Evolutionary conservation across 2,797 vertebrate species (phyloP), one percentile per base, ranked within the genome.

Genomic region (Alosa sapidissima): DNA sequence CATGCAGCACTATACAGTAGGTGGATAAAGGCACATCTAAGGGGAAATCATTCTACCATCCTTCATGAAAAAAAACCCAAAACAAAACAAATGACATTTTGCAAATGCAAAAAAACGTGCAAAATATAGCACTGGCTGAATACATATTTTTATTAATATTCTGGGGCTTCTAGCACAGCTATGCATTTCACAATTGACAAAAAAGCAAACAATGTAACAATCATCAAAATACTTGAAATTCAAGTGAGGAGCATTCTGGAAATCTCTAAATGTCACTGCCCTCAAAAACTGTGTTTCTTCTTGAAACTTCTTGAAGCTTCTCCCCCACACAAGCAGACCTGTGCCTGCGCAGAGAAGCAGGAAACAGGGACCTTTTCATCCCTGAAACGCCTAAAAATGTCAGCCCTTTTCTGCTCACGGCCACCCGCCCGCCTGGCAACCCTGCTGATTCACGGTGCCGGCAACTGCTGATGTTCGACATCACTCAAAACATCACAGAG

Each of bases 331-430:
- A 28, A 1, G 36, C 72, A 47, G 36, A 78, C 72, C 65, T 14
- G 33, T 16, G 28, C 65, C 58, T 62, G 21, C 8, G 6, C 58
- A 82, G 41, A 82, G 45, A 7, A 83, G 68, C 51, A 51, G 55
- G 55, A 58, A 58, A 3, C 55, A 58, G 3, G 21, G 65, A 33
- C 45, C 75, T 81, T 84, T 83, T 81, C 75, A 86, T 86, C 47
- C 65, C 7, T 1, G 19, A 68, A 81, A n/a, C 45, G 55, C 48
- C 58, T 81, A 86, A 68, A 86, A 86, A 81, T 52, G 58, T 58
- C 55, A 52, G 24, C 54, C 68, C 24, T 5, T 58, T 60, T 16
- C 65, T 36, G 13, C 51, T 52, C 51, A 21, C 8, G 58, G 8
- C 58, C 21, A 10, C 58, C n/a, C 21, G n/a, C 5, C 21, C 58